phyloP scores from a whole-genome alignment of 2,797 vertebrate species.

The Lemur catta region DNA sequence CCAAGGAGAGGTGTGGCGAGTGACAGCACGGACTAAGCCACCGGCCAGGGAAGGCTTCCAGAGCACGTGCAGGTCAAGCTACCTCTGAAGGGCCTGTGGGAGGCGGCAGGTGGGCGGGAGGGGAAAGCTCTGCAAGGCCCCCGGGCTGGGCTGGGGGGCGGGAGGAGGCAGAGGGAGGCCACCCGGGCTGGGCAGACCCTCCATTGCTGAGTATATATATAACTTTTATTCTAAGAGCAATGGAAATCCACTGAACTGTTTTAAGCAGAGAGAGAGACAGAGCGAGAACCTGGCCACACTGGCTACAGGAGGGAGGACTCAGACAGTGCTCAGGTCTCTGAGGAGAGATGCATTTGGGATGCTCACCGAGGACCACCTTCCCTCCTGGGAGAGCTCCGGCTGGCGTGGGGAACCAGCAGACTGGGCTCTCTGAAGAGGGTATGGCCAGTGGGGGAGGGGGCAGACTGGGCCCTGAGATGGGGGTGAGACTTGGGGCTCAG shows the following conservation, averaged over 20 bases:
- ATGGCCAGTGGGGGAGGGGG: rapidly evolving
- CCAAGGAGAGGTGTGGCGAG: rapidly evolving
- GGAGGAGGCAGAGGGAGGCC: too few relatives aligned
- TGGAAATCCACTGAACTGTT: not conserved
- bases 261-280: not conserved
- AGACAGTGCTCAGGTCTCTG: not conserved
- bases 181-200: not conserved
- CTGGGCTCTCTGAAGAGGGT: too few relatives aligned
- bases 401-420: not conserved
- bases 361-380: rapidly evolving
- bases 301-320: too few relatives aligned
- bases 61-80: not conserved
- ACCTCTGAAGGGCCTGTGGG: not conserved
- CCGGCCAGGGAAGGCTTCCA: rapidly evolving
- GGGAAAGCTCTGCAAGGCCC: not conserved
- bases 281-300: not conserved
- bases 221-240: not conserved
- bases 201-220: not conserved
- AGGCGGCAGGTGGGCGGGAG: not conserved
- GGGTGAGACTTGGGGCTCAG: rapidly evolving
- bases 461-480: not conserved
- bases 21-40: rapidly evolving
- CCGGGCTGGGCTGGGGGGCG: too few relatives aligned
- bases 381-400: not conserved
- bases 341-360: too few relatives aligned